Conservation (phyloP, 2,888 invertebrate species). For the Hyposoter dolosus region DNA sequence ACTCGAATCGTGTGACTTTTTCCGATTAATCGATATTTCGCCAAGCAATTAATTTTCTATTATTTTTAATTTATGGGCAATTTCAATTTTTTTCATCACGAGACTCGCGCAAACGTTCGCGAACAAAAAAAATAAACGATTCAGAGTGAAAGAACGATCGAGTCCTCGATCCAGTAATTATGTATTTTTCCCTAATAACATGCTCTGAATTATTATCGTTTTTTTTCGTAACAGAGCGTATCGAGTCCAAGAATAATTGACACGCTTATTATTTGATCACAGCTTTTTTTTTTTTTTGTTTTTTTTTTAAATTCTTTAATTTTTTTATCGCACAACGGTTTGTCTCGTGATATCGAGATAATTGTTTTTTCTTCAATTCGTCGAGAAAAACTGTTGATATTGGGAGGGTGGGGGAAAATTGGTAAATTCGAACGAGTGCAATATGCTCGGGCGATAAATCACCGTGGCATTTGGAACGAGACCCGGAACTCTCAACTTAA, state of each 20-base stretch:
- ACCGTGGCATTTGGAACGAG: constrained; percentile 74
- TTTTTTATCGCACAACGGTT: background rate
- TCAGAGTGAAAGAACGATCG: constrained; percentile 7
- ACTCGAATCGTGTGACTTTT: background rate
- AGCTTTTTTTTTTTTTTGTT: background rate
- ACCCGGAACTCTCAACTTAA: constrained; percentile 47
- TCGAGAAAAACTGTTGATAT: background rate
- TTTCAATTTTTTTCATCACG: background rate
- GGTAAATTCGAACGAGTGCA: constrained; percentile 49
- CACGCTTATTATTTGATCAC: constrained; percentile 14
- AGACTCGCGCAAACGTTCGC: background rate
- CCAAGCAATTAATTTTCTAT: background rate
- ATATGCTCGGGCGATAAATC: constrained; percentile 66
- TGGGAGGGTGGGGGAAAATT: constrained; percentile 26
- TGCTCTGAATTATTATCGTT: background rate
- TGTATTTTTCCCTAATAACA: constrained; percentile 10
- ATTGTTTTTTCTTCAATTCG: constrained; percentile 6
- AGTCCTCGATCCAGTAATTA: constrained; percentile 17
- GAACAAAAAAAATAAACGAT: background rate
- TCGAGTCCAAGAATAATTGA: constrained; percentile 12
- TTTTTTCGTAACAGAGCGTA: constrained; percentile 11
- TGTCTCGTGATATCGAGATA: constrained; percentile 11
- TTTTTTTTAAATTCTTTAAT: background rate
- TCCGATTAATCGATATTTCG: background rate
- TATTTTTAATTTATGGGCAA: background rate